Conservation (phyloP, 2,888 invertebrate species). For the Sarcophaga rosellei region DNA sequence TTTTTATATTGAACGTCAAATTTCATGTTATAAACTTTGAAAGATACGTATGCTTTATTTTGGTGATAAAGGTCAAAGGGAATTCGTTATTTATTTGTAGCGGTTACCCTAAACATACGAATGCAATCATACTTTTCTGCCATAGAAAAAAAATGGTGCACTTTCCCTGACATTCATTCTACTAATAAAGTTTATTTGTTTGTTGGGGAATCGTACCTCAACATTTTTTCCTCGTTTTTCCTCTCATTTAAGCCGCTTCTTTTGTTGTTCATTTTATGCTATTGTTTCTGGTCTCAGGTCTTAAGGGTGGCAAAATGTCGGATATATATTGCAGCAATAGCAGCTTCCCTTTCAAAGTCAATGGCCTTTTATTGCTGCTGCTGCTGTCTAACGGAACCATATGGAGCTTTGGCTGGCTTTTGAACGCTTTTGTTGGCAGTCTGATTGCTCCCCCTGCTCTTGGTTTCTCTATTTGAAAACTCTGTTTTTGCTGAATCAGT, state of each 20-base stretch:
- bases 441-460: neutral
- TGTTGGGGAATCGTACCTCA: neutral
- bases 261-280: neutral
- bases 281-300: neutral
- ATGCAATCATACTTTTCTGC: neutral
- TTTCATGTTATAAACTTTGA: too few relatives aligned
- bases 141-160: neutral
- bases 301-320: neutral
- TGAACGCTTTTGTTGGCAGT: neutral
- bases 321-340: neutral
- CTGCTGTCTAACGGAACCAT: neutral
- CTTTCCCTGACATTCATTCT: neutral
- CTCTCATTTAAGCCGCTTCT: neutral
- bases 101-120: neutral
- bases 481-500: neutral
- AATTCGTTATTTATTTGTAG: neutral
- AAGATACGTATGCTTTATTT: too few relatives aligned
- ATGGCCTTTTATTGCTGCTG: neutral
- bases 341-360: neutral
- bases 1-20: too few relatives aligned
- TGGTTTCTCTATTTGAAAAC: neutral
- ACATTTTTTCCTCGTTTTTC: neutral
- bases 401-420: neutral
- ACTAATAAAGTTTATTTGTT: neutral
- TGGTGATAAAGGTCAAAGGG: too few relatives aligned